phyloP scores from a whole-genome alignment of 2,888 invertebrate genomes.

The Fabriciana adippe region DNA sequence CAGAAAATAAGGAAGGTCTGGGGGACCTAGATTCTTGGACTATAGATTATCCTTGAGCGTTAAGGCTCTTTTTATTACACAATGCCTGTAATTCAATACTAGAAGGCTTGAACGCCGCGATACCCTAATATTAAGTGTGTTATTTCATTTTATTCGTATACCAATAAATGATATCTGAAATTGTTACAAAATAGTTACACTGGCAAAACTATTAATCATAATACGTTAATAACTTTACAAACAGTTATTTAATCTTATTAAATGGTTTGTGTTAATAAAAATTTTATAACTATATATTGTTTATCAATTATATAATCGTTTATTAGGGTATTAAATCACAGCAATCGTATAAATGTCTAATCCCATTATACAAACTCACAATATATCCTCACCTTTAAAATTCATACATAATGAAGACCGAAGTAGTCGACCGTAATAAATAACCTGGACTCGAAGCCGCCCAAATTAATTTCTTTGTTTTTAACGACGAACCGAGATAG shows the following conservation, averaged over 20 bases:
- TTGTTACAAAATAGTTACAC: too few species aligned
- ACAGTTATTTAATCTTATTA: background rate
- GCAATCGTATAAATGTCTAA: conserved; percentile 21
- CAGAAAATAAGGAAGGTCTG: too few species aligned
- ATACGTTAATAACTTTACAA: background rate
- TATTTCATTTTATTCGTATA: too few species aligned
- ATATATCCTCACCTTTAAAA: conserved; percentile 30
- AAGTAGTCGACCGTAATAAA: conserved; percentile 41
- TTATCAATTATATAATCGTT: too few species aligned
- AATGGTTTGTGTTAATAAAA: background rate
- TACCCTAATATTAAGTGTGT: too few species aligned
- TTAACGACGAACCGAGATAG: conserved; percentile 52
- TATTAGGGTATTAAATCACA: background rate
- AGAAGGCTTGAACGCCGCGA: too few species aligned
- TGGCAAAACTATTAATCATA: background rate
- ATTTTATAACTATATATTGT: too few species aligned
- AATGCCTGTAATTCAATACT: too few species aligned
- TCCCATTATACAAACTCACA: conserved; percentile 27
- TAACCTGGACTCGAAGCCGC: conserved; percentile 40
- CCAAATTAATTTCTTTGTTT: conserved; percentile 62
- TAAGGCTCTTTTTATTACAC: too few species aligned
- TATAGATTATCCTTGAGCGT: too few species aligned
- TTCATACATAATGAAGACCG: conserved; percentile 36
- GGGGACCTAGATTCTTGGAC: too few species aligned
- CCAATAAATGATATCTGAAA: too few species aligned